Conservation (phyloP, 2,888 invertebrate species). For the Graphium colonna region DNA sequence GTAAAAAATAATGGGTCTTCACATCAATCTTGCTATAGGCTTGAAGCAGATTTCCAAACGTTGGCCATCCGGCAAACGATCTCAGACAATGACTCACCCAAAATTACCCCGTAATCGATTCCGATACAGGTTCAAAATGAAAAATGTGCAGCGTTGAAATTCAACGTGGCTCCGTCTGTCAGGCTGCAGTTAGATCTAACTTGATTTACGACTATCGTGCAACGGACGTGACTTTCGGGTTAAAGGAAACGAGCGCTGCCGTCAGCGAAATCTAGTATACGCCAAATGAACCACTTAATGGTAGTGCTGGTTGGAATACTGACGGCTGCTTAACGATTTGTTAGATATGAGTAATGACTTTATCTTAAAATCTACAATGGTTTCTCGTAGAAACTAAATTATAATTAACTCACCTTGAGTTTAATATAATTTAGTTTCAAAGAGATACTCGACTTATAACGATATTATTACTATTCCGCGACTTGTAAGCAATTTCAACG, state of each 20-base stretch:
- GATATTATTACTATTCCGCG: too few relatives aligned
- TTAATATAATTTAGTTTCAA: too few relatives aligned
- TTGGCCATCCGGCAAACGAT: neutral
- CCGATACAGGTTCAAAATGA: constrained; percentile 13
- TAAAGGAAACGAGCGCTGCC: neutral
- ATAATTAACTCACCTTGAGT: too few relatives aligned
- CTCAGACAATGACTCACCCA: neutral
- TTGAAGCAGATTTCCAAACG: neutral
- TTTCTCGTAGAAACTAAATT: too few relatives aligned
- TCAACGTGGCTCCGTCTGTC: constrained; percentile 3
- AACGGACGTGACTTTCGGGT: constrained; percentile 15
- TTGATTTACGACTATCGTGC: constrained; percentile 18
- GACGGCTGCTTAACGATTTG: neutral
- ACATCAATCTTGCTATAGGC: neutral
- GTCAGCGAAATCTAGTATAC: constrained; percentile 4
- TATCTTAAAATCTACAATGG: too few relatives aligned
- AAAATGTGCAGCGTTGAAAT: constrained; percentile 14
- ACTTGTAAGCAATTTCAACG: too few relatives aligned
- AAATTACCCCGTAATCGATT: neutral
- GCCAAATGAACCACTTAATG: constrained; percentile 6
- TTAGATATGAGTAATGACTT: neutral
- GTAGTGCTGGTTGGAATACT: neutral
- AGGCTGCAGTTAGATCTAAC: constrained; percentile 12
- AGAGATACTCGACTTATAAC: too few relatives aligned
- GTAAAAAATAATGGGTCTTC: neutral